Base-by-base conservation (phyloP, 2,888 invertebrate species). In the Chrysolina haemoptera region DNA sequence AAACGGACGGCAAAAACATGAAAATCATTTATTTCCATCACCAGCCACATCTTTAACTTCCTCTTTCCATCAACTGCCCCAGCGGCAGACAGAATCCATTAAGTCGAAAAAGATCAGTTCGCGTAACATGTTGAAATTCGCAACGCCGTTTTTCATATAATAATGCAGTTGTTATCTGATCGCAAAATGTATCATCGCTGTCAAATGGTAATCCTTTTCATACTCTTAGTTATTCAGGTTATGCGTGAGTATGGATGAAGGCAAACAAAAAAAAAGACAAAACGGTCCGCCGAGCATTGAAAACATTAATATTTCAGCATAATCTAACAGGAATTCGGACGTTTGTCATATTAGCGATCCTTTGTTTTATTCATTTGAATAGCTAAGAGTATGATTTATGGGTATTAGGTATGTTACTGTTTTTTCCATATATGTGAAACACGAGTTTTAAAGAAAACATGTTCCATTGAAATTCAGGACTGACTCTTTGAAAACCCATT, bases 191-290 rank as follows among this genome's bases (percentile, higher is more conserved):
- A 80, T 80, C 78, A 79, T 78, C 71, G 27, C 76, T 78, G 80
- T 80, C 79, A 76, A 80, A 80, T 74, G 74, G 71, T 71, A 79
- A 76, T 74, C 76, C 76, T 75, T 78, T 79, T 80, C 77, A 48
- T 66, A 62, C 62, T 66, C 62, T 66, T 20, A 65, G 46, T 66
- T 62, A 66, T 71, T 46, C 59, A 43, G 66, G 53, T 66, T 27
- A 11, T 18, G 12, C 22, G 65, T 66, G 50, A 46, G 46, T 4
- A 65, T 22, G 41, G 48, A 48, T 53, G 27, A 9, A 53, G 66
- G 50, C 35, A 35, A 48, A 53, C 50, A 50, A 53, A 66, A 66
- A 66, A 27, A 66, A 66, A 66, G 50, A 66, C 66, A 66, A 66
- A 66, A 50, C n/a, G 66, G 66, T 10, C 50, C 40, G 16, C 10